Base-by-base conservation (phyloP, 2,797 vertebrate species). In the Rhabdophis nuchalis region DNA sequence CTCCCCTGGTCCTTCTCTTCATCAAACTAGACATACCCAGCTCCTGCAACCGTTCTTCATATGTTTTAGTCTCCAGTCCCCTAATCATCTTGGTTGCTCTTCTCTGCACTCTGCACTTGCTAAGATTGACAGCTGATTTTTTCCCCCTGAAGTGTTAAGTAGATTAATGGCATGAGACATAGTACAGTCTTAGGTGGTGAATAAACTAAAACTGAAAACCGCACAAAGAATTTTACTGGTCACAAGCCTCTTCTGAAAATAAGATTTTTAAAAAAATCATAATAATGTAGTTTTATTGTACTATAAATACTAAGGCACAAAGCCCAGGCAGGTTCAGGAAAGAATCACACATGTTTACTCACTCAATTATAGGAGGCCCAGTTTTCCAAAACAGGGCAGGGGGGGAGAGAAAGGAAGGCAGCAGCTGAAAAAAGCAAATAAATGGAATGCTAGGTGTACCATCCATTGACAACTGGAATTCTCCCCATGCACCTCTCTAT, bases 171-270 rank as follows among this genome's bases (percentile, higher is more conserved):
- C 88, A 95, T 93, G 92, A 95, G 87, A 97, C 91, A 95, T 93
- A 97, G 94, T 96, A 95, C 93, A 97, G 94, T 96, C 95, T 95
- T 96, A 95, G 96, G 93, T 96, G 95, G 96, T 91, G 86, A 95
- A 94, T 93, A 86, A 93, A 96, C 90, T 94, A 77, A 94, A 96
- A 96, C 58, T 27, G 41, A 95, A 97, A 97, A 95, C 90, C 86
- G 94, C 96, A 96, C 95, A 94, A 95, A 97, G 93, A 97, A 95
- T 60, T 94, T 94, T 94, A 97, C 95, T 96, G 93, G 93, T 97
- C 95, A 97, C 89, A 89, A 97, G 95, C 95, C 95, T 97, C 96
- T 96, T 96, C 89, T 93, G 95, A 86, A 96, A 0, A 68, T 82
- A 85, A 92, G 93, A 87, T 88, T 54, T 14, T 56, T 5, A 46